Base-by-base conservation (phyloP, 2,113 vertebrate species). In the Myotis lucifugus region DNA sequence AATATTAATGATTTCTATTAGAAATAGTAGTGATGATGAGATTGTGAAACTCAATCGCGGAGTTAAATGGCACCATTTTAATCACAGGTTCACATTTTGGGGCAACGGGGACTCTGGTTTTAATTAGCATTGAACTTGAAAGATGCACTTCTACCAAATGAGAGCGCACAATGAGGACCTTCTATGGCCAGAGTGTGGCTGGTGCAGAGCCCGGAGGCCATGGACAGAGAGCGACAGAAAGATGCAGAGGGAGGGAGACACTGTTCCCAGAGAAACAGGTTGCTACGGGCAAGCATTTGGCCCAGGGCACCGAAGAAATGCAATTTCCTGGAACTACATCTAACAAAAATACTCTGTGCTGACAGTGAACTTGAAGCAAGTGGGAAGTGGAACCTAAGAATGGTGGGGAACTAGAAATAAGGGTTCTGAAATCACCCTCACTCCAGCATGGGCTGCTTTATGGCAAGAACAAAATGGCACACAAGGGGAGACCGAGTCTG, bases 271-370 rank as follows among this genome's bases (percentile, higher is more conserved):
- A 87, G 88, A 61, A 90, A 95, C 93, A 1, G 17, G 78, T 93
- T 85, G 85, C 73, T 82, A 82, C 52, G 46, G 19, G 42, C 77
- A 93, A 88, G 85, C 81, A 88, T 79, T 77, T 96, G 85, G 96
- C 76, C 87, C 52, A 93, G 27, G 29, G 50, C 14, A 0, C 85
- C 32, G 11, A 50, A 93, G 54, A 96, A 92, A 74, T 17, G 67
- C 74, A 79, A 61, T 72, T 89, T 95, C 89, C 79, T 91, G 95
- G 70, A 95, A 74, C 52, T 66, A n/a, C 85, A 66, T 76, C 73
- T 88, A 88, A 93, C 92, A 81, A 85, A 96, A 96, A 72, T 81
- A 37, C 52, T 91, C 64, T 66, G 46, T 82, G 67, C 74, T 96
- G 50, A 85, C 12, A 86, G 46, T 37, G 70, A 93, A 66, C 61